Percentiles rank a stretch among this genome's conserved stretches.
Evolutionary conservation across 1,140 invertebrate species (phyloP).

Genomic region (Nasonia vitripennis): DNA sequence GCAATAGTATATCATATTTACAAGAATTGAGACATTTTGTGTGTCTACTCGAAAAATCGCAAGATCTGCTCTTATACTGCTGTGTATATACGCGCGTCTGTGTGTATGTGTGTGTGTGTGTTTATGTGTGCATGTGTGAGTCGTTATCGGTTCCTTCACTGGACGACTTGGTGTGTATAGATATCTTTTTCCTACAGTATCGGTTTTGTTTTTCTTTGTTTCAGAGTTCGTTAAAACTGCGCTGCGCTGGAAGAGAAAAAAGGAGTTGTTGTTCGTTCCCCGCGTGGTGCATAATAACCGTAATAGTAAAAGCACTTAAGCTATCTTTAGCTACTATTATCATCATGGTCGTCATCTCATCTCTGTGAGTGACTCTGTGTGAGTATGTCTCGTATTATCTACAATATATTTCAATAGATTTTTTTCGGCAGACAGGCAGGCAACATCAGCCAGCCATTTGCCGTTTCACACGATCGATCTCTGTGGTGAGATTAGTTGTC

Average conservation of each 20-base stretch:
- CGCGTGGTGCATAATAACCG: conserved; percentile 56
- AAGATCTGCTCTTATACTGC: neutral
- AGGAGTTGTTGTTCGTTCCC: conserved; percentile 13
- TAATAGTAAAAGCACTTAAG: conserved; percentile 74
- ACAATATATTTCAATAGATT: conserved; percentile 72
- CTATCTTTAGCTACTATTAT: conserved; percentile 70
- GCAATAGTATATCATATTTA: conserved; percentile 46
- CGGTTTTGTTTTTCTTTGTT: conserved; percentile 17
- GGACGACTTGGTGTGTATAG: neutral
- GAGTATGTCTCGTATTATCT: conserved; percentile 66
- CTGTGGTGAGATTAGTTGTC: neutral
- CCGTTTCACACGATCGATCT: neutral
- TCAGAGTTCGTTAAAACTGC: neutral
- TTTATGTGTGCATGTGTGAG: neutral
- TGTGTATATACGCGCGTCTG: neutral
- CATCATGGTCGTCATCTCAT: neutral
- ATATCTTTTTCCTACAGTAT: neutral
- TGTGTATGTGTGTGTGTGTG: neutral
- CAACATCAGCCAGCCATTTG: neutral
- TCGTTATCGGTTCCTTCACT: conserved; percentile 10
- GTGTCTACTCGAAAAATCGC: neutral
- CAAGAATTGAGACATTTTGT: conserved; percentile 26
- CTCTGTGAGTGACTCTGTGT: neutral
- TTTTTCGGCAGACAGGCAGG: conserved; percentile 16
- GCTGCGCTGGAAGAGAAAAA: conserved; percentile 28